A percentile compares a stretch with the other conserved stretches of the same genome.
These are phyloP conservation scores for Smittia sp. DNA, from an alignment of 2,888 invertebrate species.

Conservation along the genomic window DNA sequence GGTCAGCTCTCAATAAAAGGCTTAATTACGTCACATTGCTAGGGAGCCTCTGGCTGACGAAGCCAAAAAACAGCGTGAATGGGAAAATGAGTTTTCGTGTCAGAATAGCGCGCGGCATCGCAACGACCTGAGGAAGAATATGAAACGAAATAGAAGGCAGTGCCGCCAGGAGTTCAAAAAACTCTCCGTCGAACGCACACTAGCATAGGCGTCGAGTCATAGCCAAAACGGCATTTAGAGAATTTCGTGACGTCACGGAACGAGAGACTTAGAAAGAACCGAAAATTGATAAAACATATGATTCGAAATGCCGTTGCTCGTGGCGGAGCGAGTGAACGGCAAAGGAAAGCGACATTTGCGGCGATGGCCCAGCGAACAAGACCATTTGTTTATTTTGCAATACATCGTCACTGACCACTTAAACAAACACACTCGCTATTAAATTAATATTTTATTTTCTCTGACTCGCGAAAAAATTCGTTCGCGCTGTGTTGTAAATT, in stretches of 20 bases:
- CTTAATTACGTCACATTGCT: too few species aligned
- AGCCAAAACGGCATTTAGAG: conserved; percentile 35
- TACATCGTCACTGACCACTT: neutral
- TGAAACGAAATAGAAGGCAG: conserved; percentile 17
- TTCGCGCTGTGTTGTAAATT: conserved; percentile 11
- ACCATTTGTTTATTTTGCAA: neutral
- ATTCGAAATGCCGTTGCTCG: conserved; percentile 16
- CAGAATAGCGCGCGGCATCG: neutral
- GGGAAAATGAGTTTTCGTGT: neutral
- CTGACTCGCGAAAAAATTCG: conserved; percentile 14
- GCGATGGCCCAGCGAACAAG: neutral
- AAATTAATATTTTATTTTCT: conserved; percentile 19
- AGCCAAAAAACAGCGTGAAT: neutral
- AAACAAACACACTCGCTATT: conserved; percentile 8
- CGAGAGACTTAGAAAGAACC: neutral
- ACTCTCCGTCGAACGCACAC: conserved; percentile 30
- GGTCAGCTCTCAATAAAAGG: too few species aligned
- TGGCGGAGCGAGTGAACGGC: neutral
- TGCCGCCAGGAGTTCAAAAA: conserved; percentile 36
- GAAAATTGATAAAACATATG: conserved; percentile 23
- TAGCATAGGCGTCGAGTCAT: conserved; percentile 25
- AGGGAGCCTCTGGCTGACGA: too few species aligned
- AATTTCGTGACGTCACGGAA: conserved; percentile 13
- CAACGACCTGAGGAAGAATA: conserved; percentile 20
- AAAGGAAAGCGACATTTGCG: neutral